These are phyloP conservation scores for Ericerus pela DNA, from an alignment of 1,140 invertebrate genomes.

Conservation along the genomic window DNA sequence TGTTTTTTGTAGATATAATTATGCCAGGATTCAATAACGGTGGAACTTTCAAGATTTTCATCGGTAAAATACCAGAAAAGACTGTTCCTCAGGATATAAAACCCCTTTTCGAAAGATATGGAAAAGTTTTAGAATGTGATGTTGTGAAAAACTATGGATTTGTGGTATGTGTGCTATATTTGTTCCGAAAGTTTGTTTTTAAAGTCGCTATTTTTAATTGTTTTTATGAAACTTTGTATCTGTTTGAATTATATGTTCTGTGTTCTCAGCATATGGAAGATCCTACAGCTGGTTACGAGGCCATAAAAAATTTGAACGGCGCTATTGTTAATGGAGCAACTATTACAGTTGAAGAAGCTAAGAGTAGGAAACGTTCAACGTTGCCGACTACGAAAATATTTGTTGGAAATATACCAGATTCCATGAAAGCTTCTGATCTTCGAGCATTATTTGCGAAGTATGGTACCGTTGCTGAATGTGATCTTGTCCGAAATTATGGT, in stretches of 20 bases:
- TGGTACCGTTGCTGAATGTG: slow-evolving; percentile 76
- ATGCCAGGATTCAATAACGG: slow-evolving; percentile 63
- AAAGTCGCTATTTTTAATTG: neutral
- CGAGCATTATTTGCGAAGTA: slow-evolving; percentile 72
- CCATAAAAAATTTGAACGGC: slow-evolving; percentile 82
- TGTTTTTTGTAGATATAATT: neutral
- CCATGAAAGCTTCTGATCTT: slow-evolving; percentile 72
- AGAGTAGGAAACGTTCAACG: slow-evolving; percentile 64
- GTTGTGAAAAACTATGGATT: slow-evolving; percentile 94
- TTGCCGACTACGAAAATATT: slow-evolving; percentile 78
- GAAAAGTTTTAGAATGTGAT: slow-evolving; percentile 89
- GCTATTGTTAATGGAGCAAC: slow-evolving; percentile 69
- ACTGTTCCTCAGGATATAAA: slow-evolving; percentile 69
- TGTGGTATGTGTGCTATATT: slow-evolving; percentile 46
- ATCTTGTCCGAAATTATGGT: slow-evolving; percentile 80
- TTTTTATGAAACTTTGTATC: neutral
- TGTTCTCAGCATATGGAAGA: slow-evolving; percentile 72
- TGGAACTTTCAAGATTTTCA: slow-evolving; percentile 87
- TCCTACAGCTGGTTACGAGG: slow-evolving; percentile 74
- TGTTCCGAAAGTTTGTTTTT: neutral
- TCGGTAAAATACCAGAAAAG: slow-evolving; percentile 85
- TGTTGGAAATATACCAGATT: slow-evolving; percentile 76
- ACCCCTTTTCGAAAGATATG: slow-evolving; percentile 84
- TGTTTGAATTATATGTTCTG: neutral
- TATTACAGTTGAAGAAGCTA: slow-evolving; percentile 82